Evolutionary conservation across 2,113 vertebrate species (phyloP).

Genomic region (Bufo bufo): DNA sequence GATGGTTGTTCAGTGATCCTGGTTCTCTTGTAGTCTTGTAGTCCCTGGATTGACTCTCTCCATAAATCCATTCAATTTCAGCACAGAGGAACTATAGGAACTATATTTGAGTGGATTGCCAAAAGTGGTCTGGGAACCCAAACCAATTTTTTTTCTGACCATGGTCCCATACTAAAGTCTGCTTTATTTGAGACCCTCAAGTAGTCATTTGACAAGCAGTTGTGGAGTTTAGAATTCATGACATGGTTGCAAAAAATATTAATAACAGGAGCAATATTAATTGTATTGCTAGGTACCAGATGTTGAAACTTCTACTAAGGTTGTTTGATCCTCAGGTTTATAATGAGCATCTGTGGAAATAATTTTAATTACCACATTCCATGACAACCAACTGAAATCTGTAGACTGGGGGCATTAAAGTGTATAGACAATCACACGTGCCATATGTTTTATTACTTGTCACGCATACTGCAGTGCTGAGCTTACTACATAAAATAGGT

Average conservation of each 20-base stretch:
- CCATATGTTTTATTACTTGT: not conserved
- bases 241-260: not conserved
- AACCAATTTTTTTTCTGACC: too few relatives aligned
- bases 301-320: not conserved
- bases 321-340: constrained; percentile 8
- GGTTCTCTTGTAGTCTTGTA: too few relatives aligned
- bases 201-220: not conserved
- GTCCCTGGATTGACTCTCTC: too few relatives aligned
- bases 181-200: too few relatives aligned
- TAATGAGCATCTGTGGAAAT: constrained; percentile 35
- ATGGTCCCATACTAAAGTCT: too few relatives aligned
- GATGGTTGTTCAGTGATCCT: too few relatives aligned
- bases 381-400: not conserved
- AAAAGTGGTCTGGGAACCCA: too few relatives aligned
- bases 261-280: constrained; percentile 9
- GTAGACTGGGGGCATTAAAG: not conserved
- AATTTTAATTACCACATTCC: constrained; percentile 3
- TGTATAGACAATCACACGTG: not conserved
- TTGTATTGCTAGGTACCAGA: not conserved
- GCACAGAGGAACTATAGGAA: too few relatives aligned
- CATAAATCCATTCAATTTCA: too few relatives aligned
- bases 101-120: too few relatives aligned
- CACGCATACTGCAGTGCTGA: too few relatives aligned
- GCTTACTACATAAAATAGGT: too few relatives aligned
- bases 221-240: not conserved